These are phyloP conservation scores for Helostoma temminkii DNA, from an alignment of 2,797 vertebrate species.

Conservation along the genomic window DNA sequence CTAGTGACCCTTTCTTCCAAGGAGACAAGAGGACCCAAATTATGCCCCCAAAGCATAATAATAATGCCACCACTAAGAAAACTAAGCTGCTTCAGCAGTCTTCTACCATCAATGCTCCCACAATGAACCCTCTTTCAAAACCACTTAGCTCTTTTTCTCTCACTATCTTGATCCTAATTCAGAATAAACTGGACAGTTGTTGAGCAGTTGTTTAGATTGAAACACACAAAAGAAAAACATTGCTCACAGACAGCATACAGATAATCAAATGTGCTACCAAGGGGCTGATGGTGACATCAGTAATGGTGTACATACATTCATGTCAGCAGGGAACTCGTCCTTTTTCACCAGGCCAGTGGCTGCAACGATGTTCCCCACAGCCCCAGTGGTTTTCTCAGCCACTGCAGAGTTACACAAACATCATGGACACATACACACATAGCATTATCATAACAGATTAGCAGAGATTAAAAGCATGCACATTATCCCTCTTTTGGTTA, in stretches of 20 bases:
- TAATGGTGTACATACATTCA: slow-evolving; percentile 88
- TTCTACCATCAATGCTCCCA: too few species aligned
- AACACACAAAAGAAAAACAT: neutral
- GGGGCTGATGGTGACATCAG: neutral
- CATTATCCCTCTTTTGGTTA: slow-evolving; percentile 10
- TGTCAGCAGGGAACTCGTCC: slow-evolving; percentile 94
- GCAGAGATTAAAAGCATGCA: slow-evolving; percentile 49
- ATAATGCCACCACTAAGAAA: too few species aligned
- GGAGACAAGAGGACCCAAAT: too few species aligned
- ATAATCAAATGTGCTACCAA: neutral
- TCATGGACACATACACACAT: slow-evolving; percentile 9
- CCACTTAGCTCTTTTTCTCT: too few species aligned
- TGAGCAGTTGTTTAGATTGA: too few species aligned
- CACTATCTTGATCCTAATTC: too few species aligned
- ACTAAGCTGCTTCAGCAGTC: too few species aligned
- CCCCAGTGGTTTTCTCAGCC: slow-evolving; percentile 98
- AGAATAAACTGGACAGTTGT: too few species aligned
- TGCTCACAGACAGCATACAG: too few species aligned
- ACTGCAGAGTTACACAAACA: slow-evolving; percentile 77
- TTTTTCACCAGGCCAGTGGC: slow-evolving; percentile 97
- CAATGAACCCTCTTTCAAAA: too few species aligned
- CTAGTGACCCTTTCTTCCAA: too few species aligned
- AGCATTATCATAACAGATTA: slow-evolving; percentile 22
- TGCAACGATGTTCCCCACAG: slow-evolving; percentile 94
- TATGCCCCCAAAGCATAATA: too few species aligned